Evolutionary conservation across 2,113 vertebrate genomes (phyloP), one percentile per base, ranked within the genome.

Genomic region (Etheostoma cragini): DNA sequence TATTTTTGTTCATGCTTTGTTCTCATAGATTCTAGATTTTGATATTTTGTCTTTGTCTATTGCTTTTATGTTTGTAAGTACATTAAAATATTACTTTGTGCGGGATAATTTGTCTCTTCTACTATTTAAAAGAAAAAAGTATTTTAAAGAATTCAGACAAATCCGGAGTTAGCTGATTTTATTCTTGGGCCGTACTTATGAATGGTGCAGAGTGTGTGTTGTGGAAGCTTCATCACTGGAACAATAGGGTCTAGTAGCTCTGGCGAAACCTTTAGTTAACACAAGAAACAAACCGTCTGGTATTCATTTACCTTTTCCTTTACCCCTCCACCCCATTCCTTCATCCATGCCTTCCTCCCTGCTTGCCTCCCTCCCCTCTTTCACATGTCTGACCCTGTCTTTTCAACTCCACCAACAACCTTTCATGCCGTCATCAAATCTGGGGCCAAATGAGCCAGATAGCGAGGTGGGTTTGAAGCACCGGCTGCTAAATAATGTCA

Each of bases 281-380:
- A 81, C 74, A 46, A 90, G 73, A 76, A 77, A 38, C 75, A 35
- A 76, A 78, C 72, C 17, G 77, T 80, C 89, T 92, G 90, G 81
- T 62, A 81, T 87, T 93, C 86, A 90, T 93, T 90, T 88, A 92
- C 90, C 88, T 89, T 35, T 38, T 85, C 83, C 60, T 86, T 76
- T 57, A 54, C 19, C 73, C 86, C 75, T 83, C 78, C 88, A 74
- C 86, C 87, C 72, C 56, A 68, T 80, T 61, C 76, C 83, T 82
- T 62, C 87, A 72, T 69, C 70, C 79, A 50, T 57, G 58, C 78
- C 58, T 85, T 38, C 73, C 38, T 80, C 82, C 82, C 38, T 47
- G 46, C 64, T 47, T 82, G 73, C 80, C 72, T 58, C 47, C 75
- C 79, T 69, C 80, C 81, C 73, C 56, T 69, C 73, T 85, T 73